Evolutionary conservation across 2,113 vertebrate genomes (phyloP).

Genomic region (Pelodiscus sinensis): DNA sequence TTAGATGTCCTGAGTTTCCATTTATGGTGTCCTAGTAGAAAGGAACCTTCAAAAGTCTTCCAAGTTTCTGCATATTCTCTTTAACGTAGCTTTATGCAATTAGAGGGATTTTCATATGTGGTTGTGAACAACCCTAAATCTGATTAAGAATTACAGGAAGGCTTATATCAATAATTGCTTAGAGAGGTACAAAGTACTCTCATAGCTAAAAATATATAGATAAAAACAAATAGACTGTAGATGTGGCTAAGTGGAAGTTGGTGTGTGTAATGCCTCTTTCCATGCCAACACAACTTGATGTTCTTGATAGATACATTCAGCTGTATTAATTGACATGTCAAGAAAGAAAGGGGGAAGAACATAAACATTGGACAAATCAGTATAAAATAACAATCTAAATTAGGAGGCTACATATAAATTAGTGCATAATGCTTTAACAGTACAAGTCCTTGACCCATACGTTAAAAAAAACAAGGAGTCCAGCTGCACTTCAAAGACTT

Average conservation of each 20-base stretch:
- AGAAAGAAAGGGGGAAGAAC: neutral
- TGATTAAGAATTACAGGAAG: constrained; percentile 11
- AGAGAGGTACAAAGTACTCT: neutral
- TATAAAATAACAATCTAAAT: neutral
- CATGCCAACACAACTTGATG: neutral
- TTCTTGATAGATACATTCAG: neutral
- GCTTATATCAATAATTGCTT: constrained; percentile 4
- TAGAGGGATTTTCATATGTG: constrained; percentile 2
- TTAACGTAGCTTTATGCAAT: neutral
- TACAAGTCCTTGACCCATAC: neutral
- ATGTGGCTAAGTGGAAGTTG: neutral
- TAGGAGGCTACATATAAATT: neutral
- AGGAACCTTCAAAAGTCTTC: constrained; percentile 7
- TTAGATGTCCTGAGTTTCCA: neutral
- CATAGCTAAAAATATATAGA: neutral
- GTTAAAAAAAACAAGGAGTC: too few relatives aligned
- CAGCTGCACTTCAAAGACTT: too few relatives aligned
- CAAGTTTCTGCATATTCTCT: neutral
- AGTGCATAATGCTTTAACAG: neutral
- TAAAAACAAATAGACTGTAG: neutral
- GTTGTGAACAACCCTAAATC: constrained; percentile 3
- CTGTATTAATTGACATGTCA: neutral
- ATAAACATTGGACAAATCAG: neutral
- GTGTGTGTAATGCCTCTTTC: neutral
- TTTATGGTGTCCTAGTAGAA: neutral